Percentiles rank a stretch among this genome's conserved stretches.
Conservation (phyloP, 2,888 invertebrate genomes). For the Drepana falcataria region DNA sequence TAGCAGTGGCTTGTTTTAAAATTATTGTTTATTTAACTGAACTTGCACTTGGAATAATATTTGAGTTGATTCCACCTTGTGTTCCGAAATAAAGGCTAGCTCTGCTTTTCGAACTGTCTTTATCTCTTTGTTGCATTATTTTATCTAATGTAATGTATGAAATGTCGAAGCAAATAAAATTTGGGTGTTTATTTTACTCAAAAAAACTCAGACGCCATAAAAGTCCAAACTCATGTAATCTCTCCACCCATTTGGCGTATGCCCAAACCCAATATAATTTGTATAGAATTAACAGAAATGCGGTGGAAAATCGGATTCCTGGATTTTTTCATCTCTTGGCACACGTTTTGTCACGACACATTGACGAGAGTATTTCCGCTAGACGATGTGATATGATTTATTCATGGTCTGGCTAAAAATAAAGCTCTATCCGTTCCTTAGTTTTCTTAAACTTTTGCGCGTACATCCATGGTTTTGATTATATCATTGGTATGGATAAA, state of each 20-base stretch:
- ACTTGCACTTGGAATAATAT: neutral
- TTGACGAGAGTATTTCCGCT: neutral
- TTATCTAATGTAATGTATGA: too few relatives aligned
- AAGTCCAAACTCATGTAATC: neutral
- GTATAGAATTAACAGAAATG: conserved; percentile 9
- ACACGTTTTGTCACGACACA: neutral
- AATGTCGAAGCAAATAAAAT: too few relatives aligned
- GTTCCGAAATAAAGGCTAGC: too few relatives aligned
- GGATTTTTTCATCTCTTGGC: conserved; percentile 11
- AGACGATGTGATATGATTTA: neutral
- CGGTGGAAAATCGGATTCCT: conserved; percentile 16
- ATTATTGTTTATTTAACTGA: neutral
- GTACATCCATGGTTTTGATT: neutral
- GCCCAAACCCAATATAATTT: conserved; percentile 26
- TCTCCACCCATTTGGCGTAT: conserved; percentile 22
- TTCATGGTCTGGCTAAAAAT: neutral
- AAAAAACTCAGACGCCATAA: neutral
- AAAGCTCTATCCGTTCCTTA: neutral
- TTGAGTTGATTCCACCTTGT: conserved; percentile 7
- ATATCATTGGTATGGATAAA: too few relatives aligned
- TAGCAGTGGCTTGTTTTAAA: conserved; percentile 1
- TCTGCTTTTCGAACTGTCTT: too few relatives aligned
- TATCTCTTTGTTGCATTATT: too few relatives aligned
- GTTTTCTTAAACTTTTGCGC: neutral
- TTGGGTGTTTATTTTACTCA: too few relatives aligned